Conservation (phyloP, 2,797 vertebrate species). For the Sylvilagus floridanus region DNA sequence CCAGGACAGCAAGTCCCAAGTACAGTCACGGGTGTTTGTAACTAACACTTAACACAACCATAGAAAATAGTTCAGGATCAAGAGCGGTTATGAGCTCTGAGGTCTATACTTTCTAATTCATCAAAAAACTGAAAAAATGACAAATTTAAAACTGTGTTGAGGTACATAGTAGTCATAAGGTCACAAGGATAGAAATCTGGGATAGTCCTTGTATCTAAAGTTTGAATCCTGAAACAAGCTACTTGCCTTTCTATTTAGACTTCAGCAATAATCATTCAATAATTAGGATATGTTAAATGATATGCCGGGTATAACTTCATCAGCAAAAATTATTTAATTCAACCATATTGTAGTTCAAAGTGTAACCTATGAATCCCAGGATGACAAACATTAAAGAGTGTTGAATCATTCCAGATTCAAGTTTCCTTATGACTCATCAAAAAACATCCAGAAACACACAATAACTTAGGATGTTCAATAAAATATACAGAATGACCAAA, state of each 20-base stretch:
- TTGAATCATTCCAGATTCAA: conserved; percentile 81
- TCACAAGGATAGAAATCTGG: neutral
- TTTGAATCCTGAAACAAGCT: conserved; percentile 27
- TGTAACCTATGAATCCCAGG: conserved; percentile 71
- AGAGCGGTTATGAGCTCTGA: conserved; percentile 36
- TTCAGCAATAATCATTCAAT: neutral
- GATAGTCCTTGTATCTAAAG: neutral
- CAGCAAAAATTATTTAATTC: conserved; percentile 69
- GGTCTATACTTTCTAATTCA: conserved; percentile 42
- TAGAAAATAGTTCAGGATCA: conserved; percentile 2
- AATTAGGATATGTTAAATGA: conserved; percentile 4
- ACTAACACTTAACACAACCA: conserved; percentile 12
- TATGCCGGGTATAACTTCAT: neutral
- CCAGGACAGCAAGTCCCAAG: neutral
- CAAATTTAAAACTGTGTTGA: neutral
- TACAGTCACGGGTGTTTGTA: neutral
- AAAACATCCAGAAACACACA: conserved; percentile 55
- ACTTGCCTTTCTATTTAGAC: neutral
- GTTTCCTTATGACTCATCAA: conserved; percentile 77
- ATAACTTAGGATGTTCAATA: conserved; percentile 75
- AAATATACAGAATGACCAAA: conserved; percentile 44
- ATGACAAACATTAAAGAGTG: conserved; percentile 77
- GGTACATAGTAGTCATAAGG: conserved; percentile 25
- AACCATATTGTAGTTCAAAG: conserved; percentile 80
- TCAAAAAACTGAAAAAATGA: conserved; percentile 24